Base-by-base conservation (phyloP, 2,888 invertebrate genomes). In the Eremobia ochroleuca region DNA sequence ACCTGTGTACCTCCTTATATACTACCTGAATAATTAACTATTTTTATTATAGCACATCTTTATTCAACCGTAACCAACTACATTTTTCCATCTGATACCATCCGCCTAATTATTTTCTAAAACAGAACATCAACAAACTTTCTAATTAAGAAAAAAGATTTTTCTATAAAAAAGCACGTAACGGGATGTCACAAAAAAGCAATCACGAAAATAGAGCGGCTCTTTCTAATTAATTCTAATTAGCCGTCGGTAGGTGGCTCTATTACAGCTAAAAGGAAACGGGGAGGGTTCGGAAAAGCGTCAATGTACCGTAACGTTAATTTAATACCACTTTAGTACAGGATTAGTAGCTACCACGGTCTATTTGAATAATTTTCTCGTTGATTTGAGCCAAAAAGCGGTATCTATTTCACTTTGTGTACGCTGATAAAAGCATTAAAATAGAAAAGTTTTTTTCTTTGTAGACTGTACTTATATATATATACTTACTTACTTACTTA, bases 291-390 rank as follows among this genome's bases (percentile, higher is more conserved):
- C 87, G 92, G 91, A 92, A 94, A 95, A 94, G 91, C 92, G 93
- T 92, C 92, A 94, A 95, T 92, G 94, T 92, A 89, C 92, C 93
- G 92, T 92, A 92, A 93, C 93, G 91, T 92, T 92, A 90, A 92
- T 94, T 94, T 94, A 94, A 94, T 94, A 92, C 90, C 88, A 89
- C 85, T 91, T 90, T 92, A 90, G 88, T 90, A 89, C 90, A 84
- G 90, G 90, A 91, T 92, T 89, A 90, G 90, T 91, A 91, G 90
- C 90, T 89, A 90, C 88, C 89, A 90, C 85, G 83, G 81, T 88
- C 88, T 87, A 93, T 94, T 95, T 94, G 92, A 94, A 95, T 95
- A 95, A 95, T 94, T 95, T 90, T 88, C 89, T 89, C 92, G 88
- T 94, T 92, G 91, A 92, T 91, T 91, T 90, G 81, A 87, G 85